Evolutionary conservation across 2,797 vertebrate genomes (phyloP).

Genomic region (Enteromius trimaculatus): DNA sequence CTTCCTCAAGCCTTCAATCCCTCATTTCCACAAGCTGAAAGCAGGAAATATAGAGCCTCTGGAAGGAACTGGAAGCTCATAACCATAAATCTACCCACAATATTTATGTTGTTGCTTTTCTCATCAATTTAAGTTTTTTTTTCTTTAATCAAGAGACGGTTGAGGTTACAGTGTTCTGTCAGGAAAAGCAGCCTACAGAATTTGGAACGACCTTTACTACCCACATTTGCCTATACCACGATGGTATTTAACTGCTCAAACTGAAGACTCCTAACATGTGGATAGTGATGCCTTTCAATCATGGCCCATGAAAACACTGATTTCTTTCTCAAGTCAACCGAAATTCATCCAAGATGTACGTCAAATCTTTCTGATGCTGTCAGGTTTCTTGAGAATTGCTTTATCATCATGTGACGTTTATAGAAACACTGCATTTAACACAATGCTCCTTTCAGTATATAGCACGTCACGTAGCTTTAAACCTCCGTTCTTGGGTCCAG

Average conservation of each 20-base stretch:
- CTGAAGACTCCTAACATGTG: neutral
- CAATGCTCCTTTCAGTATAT: conserved; percentile 64
- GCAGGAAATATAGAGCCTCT: conserved; percentile 64
- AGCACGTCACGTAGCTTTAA: conserved; percentile 66
- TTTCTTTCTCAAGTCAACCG: conserved; percentile 42
- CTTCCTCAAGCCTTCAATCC: conserved; percentile 45
- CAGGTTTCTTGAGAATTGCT: conserved; percentile 61
- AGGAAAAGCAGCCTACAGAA: conserved; percentile 48
- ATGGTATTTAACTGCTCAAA: neutral
- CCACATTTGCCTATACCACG: neutral
- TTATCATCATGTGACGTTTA: conserved; percentile 71
- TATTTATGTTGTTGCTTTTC: conserved; percentile 68
- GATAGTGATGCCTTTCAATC: neutral
- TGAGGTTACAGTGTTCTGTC: conserved; percentile 58
- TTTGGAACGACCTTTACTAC: conserved; percentile 54
- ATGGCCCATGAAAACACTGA: conserved; percentile 22
- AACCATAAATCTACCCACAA: conserved; percentile 69
- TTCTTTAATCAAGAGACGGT: conserved; percentile 45
- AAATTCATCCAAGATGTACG: conserved; percentile 46
- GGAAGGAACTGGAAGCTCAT: conserved; percentile 66
- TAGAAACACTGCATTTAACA: conserved; percentile 69
- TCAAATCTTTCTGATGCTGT: conserved; percentile 54
- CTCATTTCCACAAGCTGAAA: conserved; percentile 57
- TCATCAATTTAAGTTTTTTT: conserved; percentile 53
- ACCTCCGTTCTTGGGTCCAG: conserved; percentile 59